phyloP scores from a whole-genome alignment of 2,888 invertebrate species.

The Ametastegia equiseti region DNA sequence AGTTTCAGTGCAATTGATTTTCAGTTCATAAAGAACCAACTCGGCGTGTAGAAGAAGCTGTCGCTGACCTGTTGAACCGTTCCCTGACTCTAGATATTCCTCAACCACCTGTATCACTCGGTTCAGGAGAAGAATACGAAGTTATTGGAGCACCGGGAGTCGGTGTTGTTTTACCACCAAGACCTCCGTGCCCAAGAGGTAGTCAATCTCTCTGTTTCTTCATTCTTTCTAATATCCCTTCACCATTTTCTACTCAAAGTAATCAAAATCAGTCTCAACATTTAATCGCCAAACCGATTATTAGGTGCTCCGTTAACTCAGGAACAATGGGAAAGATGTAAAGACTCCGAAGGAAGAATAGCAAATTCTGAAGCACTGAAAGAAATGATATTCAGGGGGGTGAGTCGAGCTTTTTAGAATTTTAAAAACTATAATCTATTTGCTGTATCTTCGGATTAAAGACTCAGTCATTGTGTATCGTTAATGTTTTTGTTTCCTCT shows the following conservation, averaged over 20 bases:
- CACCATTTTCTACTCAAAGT: not conserved
- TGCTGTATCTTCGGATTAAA: not conserved
- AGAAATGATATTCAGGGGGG: slow-evolving; percentile 94
- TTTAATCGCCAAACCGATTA: slow-evolving; percentile 22
- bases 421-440: not conserved
- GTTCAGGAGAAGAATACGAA: slow-evolving; percentile 85
- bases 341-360: slow-evolving; percentile 89
- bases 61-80: slow-evolving; percentile 81
- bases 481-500: not conserved
- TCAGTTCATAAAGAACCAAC: slow-evolving; percentile 82
- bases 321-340: slow-evolving; percentile 89
- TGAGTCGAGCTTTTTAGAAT: slow-evolving; percentile 74
- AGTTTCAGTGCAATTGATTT: slow-evolving; percentile 48
- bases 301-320: slow-evolving; percentile 85
- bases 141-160: slow-evolving; percentile 80
- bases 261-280: too few relatives aligned
- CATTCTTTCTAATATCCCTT: not conserved
- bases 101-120: slow-evolving; percentile 64
- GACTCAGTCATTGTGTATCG: slow-evolving; percentile 5
- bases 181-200: slow-evolving; percentile 78
- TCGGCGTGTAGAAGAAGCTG: slow-evolving; percentile 81
- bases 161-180: slow-evolving; percentile 81
- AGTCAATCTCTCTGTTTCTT: slow-evolving; percentile 44
- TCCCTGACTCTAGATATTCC: slow-evolving; percentile 66
- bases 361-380: slow-evolving; percentile 87